Conservation (phyloP, 2,797 vertebrate genomes). For the Pipistrellus pipistrellus region DNA sequence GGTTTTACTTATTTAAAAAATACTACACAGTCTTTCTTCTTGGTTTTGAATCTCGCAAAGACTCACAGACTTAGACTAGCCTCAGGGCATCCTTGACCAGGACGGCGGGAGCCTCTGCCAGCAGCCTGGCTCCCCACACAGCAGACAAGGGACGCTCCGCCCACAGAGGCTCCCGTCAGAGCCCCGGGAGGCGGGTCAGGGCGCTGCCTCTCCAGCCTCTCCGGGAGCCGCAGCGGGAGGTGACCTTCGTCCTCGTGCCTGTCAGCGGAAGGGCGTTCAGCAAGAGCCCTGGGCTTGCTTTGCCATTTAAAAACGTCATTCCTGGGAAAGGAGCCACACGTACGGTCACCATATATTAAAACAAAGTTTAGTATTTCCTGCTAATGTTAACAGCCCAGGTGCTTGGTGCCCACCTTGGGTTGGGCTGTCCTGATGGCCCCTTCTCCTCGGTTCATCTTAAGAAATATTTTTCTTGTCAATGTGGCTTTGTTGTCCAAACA, state of each 20-base stretch:
- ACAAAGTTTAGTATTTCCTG: background rate
- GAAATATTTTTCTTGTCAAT: background rate
- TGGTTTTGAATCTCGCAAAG: background rate
- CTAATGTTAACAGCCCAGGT: background rate
- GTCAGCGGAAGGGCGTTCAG: background rate
- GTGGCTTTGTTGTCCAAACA: constrained; percentile 5
- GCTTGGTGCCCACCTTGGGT: background rate
- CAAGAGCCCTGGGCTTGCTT: background rate
- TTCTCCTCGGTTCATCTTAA: background rate
- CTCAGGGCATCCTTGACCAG: background rate
- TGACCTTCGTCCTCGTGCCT: background rate
- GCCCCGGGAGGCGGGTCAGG: background rate
- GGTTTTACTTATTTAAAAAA: constrained; percentile 57
- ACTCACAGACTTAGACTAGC: background rate
- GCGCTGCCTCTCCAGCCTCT: background rate
- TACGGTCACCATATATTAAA: background rate
- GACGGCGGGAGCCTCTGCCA: background rate
- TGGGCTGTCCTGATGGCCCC: background rate
- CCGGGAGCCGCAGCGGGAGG: background rate
- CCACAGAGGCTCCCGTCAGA: background rate
- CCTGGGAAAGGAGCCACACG: background rate
- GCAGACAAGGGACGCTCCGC: background rate
- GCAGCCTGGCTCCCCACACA: background rate
- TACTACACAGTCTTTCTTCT: background rate
- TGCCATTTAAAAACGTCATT: background rate